Base-by-base conservation (phyloP, 2,113 vertebrate species). In the Dromas ardeola region DNA sequence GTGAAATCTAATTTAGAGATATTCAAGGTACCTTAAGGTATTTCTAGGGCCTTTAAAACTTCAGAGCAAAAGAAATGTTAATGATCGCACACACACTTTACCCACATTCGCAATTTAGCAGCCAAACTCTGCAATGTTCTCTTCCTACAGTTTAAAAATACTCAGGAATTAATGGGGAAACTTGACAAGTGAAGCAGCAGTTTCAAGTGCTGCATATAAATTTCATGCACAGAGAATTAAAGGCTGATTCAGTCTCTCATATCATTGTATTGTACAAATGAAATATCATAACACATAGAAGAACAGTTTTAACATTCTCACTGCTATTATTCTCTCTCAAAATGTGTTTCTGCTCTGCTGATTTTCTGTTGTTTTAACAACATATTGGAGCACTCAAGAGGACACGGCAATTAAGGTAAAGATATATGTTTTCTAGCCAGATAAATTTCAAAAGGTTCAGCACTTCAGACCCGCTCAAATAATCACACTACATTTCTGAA, bases 101-200 rank as follows among this genome's bases (percentile, higher is more conserved):
- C 55, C 38, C 47, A 42, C 36, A n/a, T 74, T 34, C 86, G 71
- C 86, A 82, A 14, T 94, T 94, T 93, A 70, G 56, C 67, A 45
- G 36, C 93, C 55, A 61, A 79, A 59, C 23, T 43, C 10, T 18
- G 20, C 27, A 72, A 34, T 80, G 14, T 95, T 86, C 40, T 95
- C 20, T 88, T 62, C 49, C 67, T 90, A 73, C 30, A 84, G 71
- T 92, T 97, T 87, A 96, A 86, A 97, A 91, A 25, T 94, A 92
- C 56, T 77, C 63, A 78, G 74, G 42, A 95, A 92, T 95, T 95
- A 96, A 93, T 85, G 59, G 90, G 69, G 66, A 81, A 85, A 58
- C 18, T 38, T 93, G 53, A 62, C 62, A 94, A 56, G 45, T 73
- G 55, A 71, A 81, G 40, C 73, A 59, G 27, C 73, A 17, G 65